Percentiles rank a stretch among this genome's conserved stretches.
Conservation (phyloP, 2,797 vertebrate genomes). For the Hozukius guyotensis region DNA sequence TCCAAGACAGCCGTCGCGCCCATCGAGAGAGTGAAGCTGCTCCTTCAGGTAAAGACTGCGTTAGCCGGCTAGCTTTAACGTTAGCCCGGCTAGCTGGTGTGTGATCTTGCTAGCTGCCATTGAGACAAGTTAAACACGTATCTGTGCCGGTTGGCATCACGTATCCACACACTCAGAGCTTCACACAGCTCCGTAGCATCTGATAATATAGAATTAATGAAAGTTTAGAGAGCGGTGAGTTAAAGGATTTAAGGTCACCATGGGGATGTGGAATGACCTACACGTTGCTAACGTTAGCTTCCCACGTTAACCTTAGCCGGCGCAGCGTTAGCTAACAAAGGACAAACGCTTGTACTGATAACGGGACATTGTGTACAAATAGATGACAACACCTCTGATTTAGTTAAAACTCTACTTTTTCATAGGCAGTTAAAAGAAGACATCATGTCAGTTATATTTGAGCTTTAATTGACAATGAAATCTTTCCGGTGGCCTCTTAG, state of each 20-base stretch:
- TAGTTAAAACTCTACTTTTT: accelerated
- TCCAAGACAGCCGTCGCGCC: conserved; percentile 84
- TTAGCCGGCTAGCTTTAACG: neutral
- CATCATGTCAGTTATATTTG: accelerated
- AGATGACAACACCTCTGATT: accelerated
- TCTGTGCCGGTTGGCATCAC: too few relatives aligned
- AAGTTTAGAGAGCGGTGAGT: accelerated
- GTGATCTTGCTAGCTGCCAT: neutral
- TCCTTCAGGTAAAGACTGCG: conserved; percentile 76
- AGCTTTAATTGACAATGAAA: neutral
- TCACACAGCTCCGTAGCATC: accelerated
- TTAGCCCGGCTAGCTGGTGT: conserved; percentile 57
- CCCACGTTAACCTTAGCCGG: conserved; percentile 75
- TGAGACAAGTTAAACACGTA: neutral
- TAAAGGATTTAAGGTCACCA: conserved; percentile 63
- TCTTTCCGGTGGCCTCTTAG: neutral
- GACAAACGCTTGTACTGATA: conserved; percentile 60
- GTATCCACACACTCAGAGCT: accelerated
- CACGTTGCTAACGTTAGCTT: conserved; percentile 66
- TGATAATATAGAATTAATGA: accelerated
- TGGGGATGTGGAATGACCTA: conserved; percentile 71
- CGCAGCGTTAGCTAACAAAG: conserved; percentile 73
- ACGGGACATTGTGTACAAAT: conserved; percentile 57
- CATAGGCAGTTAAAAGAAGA: accelerated
- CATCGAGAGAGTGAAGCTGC: conserved; percentile 84